Percentiles rank a stretch among this genome's conserved stretches.
phyloP scores from a whole-genome alignment of 2,888 invertebrate genomes.

The Sepioteuthis lessoniana region DNA sequence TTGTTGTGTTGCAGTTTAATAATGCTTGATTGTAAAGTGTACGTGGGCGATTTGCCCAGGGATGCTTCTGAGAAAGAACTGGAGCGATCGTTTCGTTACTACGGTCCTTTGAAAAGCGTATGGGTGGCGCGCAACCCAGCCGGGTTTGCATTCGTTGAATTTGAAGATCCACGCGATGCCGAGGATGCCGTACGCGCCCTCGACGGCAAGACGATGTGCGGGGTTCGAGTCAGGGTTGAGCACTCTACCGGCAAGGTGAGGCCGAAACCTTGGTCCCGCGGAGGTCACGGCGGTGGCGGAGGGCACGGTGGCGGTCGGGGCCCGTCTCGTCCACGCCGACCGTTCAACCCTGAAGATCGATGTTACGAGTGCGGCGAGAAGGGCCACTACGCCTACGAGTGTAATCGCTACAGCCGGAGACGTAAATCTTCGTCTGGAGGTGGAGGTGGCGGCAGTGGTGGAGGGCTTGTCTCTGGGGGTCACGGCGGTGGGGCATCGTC shows the following conservation, averaged over 20 bases:
- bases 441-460: conserved; percentile 1
- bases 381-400: conserved; percentile 94
- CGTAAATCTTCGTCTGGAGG: conserved; percentile 49
- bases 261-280: conserved; percentile 70
- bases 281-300: conserved; percentile 49
- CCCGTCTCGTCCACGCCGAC: conserved; percentile 74
- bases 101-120: conserved; percentile 90
- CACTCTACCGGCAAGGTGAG: conserved; percentile 87
- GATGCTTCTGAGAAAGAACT: conserved; percentile 90
- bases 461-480: conserved; percentile 20
- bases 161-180: conserved; percentile 74
- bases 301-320: conserved; percentile 54
- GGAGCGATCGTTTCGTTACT: conserved; percentile 90
- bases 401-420: conserved; percentile 74
- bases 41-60: conserved; percentile 91
- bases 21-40: conserved; percentile 82
- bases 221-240: conserved; percentile 91
- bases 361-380: conserved; percentile 95
- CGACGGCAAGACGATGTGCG: conserved; percentile 82
- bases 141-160: conserved; percentile 78
- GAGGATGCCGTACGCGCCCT: conserved; percentile 76
- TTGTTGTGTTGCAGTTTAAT: neutral
- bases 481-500: neutral
- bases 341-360: conserved; percentile 91
- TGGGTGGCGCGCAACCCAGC: conserved; percentile 96